These are phyloP conservation scores for Notiomystis cincta DNA, from an alignment of 2,113 vertebrate species.

Conservation along the genomic window DNA sequence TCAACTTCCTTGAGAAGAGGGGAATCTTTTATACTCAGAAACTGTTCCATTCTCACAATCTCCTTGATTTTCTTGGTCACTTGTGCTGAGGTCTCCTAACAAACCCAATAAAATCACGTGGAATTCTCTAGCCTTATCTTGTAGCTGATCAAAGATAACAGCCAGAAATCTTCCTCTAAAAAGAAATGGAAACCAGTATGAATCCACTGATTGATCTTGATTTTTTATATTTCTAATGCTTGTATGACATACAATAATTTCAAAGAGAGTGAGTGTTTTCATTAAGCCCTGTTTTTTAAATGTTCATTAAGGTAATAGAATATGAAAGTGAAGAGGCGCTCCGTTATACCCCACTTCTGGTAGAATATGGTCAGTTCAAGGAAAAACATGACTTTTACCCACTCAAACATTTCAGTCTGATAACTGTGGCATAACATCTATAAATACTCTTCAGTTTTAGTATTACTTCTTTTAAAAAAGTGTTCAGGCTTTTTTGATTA, in stretches of 20 bases:
- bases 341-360: not conserved
- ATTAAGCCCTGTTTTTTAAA: not conserved
- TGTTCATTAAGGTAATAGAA: not conserved
- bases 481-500: not conserved
- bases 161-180: not conserved
- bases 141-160: not conserved
- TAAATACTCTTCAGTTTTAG: not conserved
- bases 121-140: not conserved
- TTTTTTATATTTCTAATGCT: not conserved
- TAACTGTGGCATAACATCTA: not conserved
- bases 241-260: not conserved
- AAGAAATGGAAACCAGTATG: not conserved
- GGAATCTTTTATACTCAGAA: not conserved
- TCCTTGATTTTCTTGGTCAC: not conserved
- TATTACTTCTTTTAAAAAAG: fast-evolving
- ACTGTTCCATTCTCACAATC: not conserved
- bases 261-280: not conserved
- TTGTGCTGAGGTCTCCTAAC: not conserved
- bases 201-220: not conserved
- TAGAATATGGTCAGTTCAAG: not conserved
- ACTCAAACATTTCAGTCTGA: not conserved
- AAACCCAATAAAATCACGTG: not conserved
- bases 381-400: not conserved
- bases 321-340: not conserved
- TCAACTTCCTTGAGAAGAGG: not conserved